phyloP scores from a whole-genome alignment of 2,888 invertebrate genomes.

The Elysia crispata region DNA sequence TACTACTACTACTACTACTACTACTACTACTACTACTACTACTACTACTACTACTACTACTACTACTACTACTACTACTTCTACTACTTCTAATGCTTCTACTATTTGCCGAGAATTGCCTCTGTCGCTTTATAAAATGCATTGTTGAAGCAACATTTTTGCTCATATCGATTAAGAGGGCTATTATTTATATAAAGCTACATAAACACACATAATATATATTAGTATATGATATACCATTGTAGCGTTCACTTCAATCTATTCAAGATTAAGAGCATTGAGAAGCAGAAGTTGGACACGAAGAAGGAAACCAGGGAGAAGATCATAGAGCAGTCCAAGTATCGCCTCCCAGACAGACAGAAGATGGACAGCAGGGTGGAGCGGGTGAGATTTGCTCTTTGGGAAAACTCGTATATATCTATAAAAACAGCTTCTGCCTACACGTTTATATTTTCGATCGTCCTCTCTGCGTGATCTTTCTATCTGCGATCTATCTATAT shows the following conservation, averaged over 20 bases:
- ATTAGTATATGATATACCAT: too few species aligned
- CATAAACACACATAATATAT: too few species aligned
- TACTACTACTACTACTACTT: slow-evolving; percentile 48
- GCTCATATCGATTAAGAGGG: too few species aligned
- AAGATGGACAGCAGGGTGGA: slow-evolving; percentile 44
- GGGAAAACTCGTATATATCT: too few species aligned
- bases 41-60: slow-evolving; percentile 45
- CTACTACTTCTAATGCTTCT: slow-evolving; percentile 50
- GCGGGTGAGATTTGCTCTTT: slow-evolving; percentile 18
- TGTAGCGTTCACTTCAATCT: neutral
- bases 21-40: slow-evolving; percentile 47
- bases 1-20: slow-evolving; percentile 43
- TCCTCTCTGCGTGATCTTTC: too few species aligned
- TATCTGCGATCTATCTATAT: too few species aligned
- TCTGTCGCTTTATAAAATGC: too few species aligned
- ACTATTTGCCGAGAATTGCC: too few species aligned
- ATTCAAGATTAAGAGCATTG: neutral
- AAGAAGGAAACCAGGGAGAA: slow-evolving; percentile 11
- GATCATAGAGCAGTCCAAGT: slow-evolving; percentile 16
- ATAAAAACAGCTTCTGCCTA: too few species aligned
- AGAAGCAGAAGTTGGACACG: neutral
- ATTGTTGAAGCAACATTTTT: too few species aligned
- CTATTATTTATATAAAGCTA: too few species aligned
- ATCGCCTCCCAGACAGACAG: slow-evolving; percentile 13
- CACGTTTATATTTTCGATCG: too few species aligned